Evolutionary conservation across 2,797 vertebrate genomes (phyloP).

Genomic region (Hypotaenidia philippensis): DNA sequence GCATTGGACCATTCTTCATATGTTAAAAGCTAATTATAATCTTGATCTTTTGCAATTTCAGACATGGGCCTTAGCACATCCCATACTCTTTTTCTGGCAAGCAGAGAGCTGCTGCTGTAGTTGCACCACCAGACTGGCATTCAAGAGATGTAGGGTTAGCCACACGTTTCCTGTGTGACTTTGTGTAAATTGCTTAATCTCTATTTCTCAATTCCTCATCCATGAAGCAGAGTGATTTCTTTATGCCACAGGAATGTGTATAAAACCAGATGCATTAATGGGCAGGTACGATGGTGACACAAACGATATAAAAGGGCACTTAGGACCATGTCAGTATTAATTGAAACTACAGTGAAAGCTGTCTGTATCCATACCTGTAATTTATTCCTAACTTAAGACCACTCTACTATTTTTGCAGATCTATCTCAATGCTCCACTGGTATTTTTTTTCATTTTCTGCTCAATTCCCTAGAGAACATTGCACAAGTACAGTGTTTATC

Average conservation of each 20-base stretch:
- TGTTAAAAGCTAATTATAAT: neutral
- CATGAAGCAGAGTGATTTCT: constrained; percentile 2
- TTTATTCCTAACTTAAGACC: neutral
- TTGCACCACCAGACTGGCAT: constrained; percentile 10
- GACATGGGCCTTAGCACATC: neutral
- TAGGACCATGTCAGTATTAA: neutral
- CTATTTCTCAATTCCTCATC: constrained; percentile 31
- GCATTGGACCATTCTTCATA: neutral
- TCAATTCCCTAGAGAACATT: neutral
- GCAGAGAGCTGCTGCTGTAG: neutral
- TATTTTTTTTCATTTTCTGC: neutral
- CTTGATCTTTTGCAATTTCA: neutral
- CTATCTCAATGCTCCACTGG: neutral
- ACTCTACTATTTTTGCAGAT: neutral
- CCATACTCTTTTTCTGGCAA: neutral
- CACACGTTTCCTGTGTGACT: constrained; percentile 50
- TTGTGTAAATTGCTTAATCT: constrained; percentile 17
- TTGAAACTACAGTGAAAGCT: neutral
- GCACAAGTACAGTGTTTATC: neutral
- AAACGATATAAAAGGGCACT: neutral
- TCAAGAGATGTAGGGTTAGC: neutral
- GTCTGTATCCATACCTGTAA: neutral
- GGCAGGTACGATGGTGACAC: neutral
- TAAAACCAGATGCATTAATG: neutral
- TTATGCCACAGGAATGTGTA: neutral